Evolutionary conservation across 2,113 vertebrate species (phyloP).

Genomic region (Megaptera novaeangliae): DNA sequence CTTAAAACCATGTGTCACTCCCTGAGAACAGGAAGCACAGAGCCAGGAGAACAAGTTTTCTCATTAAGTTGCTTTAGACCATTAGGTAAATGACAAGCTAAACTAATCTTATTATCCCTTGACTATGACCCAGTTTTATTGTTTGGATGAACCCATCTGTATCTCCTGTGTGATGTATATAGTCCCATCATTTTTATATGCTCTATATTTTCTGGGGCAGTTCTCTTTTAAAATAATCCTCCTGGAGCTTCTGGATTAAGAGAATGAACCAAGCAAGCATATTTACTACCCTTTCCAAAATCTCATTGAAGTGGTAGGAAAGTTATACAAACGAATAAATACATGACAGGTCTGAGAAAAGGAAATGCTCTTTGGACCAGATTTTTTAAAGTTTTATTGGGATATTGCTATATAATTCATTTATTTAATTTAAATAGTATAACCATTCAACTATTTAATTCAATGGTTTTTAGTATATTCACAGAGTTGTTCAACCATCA

Average conservation of each 20-base stretch:
- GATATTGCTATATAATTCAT: background rate
- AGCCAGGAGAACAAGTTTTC: background rate
- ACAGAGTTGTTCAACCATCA: no score
- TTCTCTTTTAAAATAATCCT: background rate
- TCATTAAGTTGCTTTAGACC: background rate
- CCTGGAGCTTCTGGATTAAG: background rate
- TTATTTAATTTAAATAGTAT: background rate
- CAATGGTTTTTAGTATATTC: no score
- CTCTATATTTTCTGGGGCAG: background rate
- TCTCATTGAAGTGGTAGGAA: background rate
- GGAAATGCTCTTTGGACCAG: background rate
- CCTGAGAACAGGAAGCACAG: background rate
- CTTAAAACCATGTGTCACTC: background rate
- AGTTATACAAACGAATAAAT: background rate
- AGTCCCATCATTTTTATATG: background rate
- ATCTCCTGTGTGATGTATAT: background rate
- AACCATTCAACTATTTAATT: background rate
- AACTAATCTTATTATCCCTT: background rate
- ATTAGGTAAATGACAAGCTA: background rate
- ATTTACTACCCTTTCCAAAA: background rate
- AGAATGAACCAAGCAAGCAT: background rate
- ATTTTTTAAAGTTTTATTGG: background rate
- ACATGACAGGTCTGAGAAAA: background rate
- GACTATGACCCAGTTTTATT: background rate
- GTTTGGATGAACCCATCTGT: background rate